phyloP scores from a whole-genome alignment of 2,888 invertebrate species.

The Osmoderma eremita region DNA sequence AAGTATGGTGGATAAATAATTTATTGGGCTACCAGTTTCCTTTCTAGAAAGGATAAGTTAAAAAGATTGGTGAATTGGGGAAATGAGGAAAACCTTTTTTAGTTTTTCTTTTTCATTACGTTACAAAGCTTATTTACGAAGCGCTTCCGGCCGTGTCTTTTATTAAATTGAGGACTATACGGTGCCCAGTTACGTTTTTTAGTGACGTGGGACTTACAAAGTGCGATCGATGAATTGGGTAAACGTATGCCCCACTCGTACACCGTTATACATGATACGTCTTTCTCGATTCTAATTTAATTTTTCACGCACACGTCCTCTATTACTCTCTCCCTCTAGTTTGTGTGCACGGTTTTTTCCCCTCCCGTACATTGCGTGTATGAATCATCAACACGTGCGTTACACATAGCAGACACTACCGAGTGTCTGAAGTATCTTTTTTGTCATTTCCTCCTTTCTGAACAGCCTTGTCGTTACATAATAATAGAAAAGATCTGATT shows the following conservation, averaged over 20 bases:
- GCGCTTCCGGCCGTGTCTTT: slow-evolving; percentile 51
- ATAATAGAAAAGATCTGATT: slow-evolving; percentile 15
- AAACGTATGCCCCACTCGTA: not conserved
- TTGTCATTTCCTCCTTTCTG: slow-evolving; percentile 23
- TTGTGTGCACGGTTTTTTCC: too few species aligned
- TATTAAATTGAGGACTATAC: slow-evolving; percentile 52
- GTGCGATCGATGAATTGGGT: slow-evolving; percentile 2
- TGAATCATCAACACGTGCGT: slow-evolving; percentile 31
- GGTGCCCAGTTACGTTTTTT: slow-evolving; percentile 17
- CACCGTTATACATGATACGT: not conserved
- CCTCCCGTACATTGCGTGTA: too few species aligned
- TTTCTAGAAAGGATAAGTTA: too few species aligned
- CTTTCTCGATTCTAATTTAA: not conserved
- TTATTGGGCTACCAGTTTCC: slow-evolving; percentile 41
- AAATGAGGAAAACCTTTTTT: not conserved
- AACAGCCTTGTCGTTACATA: not conserved
- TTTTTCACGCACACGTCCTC: not conserved
- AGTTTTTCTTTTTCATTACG: not conserved
- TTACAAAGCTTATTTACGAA: not conserved
- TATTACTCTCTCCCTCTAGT: slow-evolving; percentile 8
- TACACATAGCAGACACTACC: slow-evolving; percentile 13
- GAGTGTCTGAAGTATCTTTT: slow-evolving; percentile 13
- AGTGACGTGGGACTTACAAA: slow-evolving; percentile 43
- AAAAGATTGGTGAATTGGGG: slow-evolving; percentile 14
- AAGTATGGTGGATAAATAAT: slow-evolving; percentile 42